phyloP scores from a whole-genome alignment of 2,113 vertebrate genomes.

The Nycticebus coucang region DNA sequence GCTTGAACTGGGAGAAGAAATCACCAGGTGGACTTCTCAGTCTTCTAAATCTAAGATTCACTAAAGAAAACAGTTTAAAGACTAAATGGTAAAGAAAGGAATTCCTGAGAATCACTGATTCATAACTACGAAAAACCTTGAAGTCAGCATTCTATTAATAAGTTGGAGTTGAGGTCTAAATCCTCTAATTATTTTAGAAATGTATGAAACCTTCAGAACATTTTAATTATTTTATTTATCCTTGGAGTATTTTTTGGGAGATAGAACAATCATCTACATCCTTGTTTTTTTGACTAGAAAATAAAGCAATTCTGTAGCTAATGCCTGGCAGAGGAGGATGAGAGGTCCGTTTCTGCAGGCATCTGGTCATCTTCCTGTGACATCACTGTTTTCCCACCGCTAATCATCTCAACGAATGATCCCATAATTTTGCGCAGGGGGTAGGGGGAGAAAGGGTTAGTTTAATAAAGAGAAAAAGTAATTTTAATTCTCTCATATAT shows the following conservation, averaged over 20 bases:
- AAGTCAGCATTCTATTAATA: neutral
- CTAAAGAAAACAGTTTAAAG: neutral
- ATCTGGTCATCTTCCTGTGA: neutral
- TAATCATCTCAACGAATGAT: neutral
- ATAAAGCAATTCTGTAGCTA: neutral
- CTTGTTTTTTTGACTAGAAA: neutral
- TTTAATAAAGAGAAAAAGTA: constrained; percentile 12
- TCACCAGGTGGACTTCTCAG: neutral
- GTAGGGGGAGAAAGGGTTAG: neutral
- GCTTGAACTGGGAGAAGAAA: neutral
- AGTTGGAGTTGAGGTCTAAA: neutral
- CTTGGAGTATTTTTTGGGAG: neutral
- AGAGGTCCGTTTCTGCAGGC: neutral
- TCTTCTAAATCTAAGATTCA: neutral
- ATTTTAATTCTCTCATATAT: neutral
- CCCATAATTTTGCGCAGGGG: neutral
- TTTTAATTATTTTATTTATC: neutral
- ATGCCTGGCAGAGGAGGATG: neutral
- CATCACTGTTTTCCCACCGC: neutral
- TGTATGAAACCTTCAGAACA: neutral
- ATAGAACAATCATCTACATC: neutral
- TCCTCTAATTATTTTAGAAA: neutral
- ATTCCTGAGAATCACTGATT: neutral
- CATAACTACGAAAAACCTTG: neutral
- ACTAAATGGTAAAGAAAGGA: neutral